Evolutionary conservation across 2,797 vertebrate species (phyloP), one percentile per base, ranked within the genome.

Genomic region (Rhynchotus rufescens): DNA sequence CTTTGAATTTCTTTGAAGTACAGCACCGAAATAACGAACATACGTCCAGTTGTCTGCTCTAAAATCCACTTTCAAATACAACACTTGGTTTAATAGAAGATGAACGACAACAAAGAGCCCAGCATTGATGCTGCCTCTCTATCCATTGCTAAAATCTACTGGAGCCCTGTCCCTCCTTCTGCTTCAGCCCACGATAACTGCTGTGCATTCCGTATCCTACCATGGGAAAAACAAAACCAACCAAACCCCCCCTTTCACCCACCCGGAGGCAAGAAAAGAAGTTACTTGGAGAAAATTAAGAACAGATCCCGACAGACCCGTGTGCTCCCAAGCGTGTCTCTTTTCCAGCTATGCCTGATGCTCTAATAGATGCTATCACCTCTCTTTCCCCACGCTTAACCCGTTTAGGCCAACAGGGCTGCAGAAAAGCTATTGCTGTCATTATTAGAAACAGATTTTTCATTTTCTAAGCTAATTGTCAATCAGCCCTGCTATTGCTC

Each of bases 381-480:
- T 69, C 21, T 83, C 45, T n/a, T 78, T 87, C 52, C 80, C 60
- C 74, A 81, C 69, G 79, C 87, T 52, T 83, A 42, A 84, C 54
- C 84, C 14, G 30, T 60, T 90, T 76, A 44, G 30, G 60, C 84
- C 59, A 75, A 56, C 59, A 64, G 45, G 62, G 56, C 85, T 85
- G 81, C n/a, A 85, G 83, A 22, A 60, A 94, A 74, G 26, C 74
- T 79, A 84, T 66, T 49, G 83, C 2, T 3, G 81, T 81, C 69
- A 68, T 86, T 85, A 92, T 79, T 93, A 87, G 67, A 93, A 92
- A 71, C 88, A 95, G 86, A 88, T 81, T 94, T 94, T 94, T 92
- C 79, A 95, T 96, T 91, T 94, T 96, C 76, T 76, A 22, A 84
- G 90, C 20, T 34, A 81, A 42, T 60, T 19, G 3, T 45, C 66